A percentile compares a stretch with the other conserved stretches of the same genome.
Conservation (phyloP, 2,888 invertebrate genomes). For the Troilus luridus region DNA sequence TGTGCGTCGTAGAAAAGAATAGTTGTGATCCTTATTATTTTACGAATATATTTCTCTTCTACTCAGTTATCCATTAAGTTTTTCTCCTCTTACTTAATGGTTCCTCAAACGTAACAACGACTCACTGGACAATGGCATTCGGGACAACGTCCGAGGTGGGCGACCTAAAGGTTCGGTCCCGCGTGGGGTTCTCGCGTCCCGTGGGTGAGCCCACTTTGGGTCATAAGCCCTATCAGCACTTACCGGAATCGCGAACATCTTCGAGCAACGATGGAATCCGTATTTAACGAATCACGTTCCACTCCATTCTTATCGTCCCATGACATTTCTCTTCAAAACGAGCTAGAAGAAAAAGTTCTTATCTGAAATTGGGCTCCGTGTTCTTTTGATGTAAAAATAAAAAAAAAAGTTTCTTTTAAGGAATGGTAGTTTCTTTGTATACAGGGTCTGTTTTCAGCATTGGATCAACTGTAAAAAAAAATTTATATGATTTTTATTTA, state of each 20-base stretch:
- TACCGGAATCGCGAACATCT: neutral
- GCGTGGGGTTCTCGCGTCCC: neutral
- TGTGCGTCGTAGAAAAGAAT: too few relatives aligned
- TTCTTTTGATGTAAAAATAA: neutral
- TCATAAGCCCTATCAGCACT: slow-evolving; percentile 16
- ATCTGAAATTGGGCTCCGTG: neutral
- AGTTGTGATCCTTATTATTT: too few relatives aligned
- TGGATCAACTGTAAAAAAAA: neutral
- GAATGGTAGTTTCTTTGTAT: neutral
- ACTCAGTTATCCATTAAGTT: too few relatives aligned
- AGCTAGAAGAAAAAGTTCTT: neutral
- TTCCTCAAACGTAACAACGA: neutral
- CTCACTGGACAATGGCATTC: neutral
- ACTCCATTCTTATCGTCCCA: neutral
- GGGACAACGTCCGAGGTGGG: slow-evolving; percentile 27
- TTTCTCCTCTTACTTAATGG: too few relatives aligned
- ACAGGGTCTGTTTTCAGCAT: neutral
- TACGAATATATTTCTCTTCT: too few relatives aligned
- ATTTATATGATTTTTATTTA: too few relatives aligned
- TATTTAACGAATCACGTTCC: neutral
- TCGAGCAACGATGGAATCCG: neutral
- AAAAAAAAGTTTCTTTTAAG: neutral
- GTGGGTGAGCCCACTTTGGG: neutral
- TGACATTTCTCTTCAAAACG: neutral
- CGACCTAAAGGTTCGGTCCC: slow-evolving; percentile 5